Evolutionary conservation across 2,113 vertebrate genomes (phyloP), one percentile per base, ranked within the genome.

Genomic region (Epinephelus fuscoguttatus): DNA sequence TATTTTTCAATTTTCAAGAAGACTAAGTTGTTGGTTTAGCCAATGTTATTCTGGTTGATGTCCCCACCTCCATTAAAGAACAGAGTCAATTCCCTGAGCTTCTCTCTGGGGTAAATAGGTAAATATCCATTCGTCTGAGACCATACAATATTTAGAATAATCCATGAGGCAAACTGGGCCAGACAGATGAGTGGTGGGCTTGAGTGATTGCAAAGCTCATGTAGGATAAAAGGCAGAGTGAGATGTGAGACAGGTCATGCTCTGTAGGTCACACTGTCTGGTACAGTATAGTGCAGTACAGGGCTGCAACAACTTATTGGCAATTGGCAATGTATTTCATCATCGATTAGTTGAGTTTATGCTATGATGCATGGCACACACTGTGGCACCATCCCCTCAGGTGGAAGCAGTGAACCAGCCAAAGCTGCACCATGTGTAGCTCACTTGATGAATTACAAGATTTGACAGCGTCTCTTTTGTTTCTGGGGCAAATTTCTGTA

Each of bases 101-200:
- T 45, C 11, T 12, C 15, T 40, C 37, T 33, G 19, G 18, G 21
- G 18, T 42, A 57, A 57, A 42, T 42, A 56, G 47, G 5, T 17
- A 50, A 18, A 9, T 11, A n/a, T 56, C 10, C 27, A n/a, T n/a
- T 55, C 4, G 14, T 53, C 3, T 53, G 11, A 62, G 23, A 40
- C 19, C n/a, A 40, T 67, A 17, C 10, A 61, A 30, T 73, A 59
- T 14, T 47, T 27, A 59, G 14, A 79, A 42, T 19, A 53, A 70
- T 57, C 40, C 25, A 81, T 57, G 25, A 33, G 7, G 21, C 9
- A 69, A 70, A 75, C 45, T 75, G 70, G 56, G 56, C 2, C 63
- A 70, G 33, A 49, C 40, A 70, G 21, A 47, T 14, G 49, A 66
- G 21, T n/a, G 61, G 40, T 50, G 4, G 12, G n/a, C 12, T 40